Evolutionary conservation across 2,797 vertebrate genomes (phyloP), one percentile per base, ranked within the genome.

Genomic region (Argyrosomus regius): DNA sequence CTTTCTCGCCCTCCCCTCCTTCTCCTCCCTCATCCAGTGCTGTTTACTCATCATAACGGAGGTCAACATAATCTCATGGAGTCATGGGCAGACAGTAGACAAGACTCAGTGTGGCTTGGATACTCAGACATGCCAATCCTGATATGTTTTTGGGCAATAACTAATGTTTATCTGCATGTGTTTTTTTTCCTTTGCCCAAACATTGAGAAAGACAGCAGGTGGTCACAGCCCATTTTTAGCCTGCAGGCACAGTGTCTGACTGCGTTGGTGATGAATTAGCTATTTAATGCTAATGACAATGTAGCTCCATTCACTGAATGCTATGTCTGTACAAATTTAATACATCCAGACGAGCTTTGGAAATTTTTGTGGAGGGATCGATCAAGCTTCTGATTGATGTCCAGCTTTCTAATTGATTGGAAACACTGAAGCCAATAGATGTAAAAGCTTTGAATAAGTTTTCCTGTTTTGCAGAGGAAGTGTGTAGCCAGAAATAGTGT

Each of bases 11-110:
- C 66, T 20, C 35, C 53, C 35, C 63, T 61, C 59, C 18, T 58
- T 68, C 26, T 60, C 67, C 74, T 81, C 73, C 67, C 35, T 75
- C 77, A 76, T 77, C 81, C 61, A 62, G 43, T 13, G 50, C 61
- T 90, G 86, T 92, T 90, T 92, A 86, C 85, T 82, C 77, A 86
- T 84, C 88, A 83, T 84, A 75, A 57, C 17, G 45, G 84, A 91
- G 88, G 87, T 91, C 89, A 90, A 78, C 77, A 81, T 86, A 89
- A 88, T 92, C 81, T 88, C 87, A 84, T 81, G 83, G 87, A 90
- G 77, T 89, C 87, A 82, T 83, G 87, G 81, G 59, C 76, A 74
- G 78, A 84, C 76, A 70, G 80, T 73, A 53, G 87, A 82, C 75
- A 20, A 39, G 53, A 48, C 73, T 81, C 73, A 18, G 78, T 78